Evolutionary conservation across 2,113 vertebrate genomes (phyloP).

Genomic region (Festucalex cinctus): DNA sequence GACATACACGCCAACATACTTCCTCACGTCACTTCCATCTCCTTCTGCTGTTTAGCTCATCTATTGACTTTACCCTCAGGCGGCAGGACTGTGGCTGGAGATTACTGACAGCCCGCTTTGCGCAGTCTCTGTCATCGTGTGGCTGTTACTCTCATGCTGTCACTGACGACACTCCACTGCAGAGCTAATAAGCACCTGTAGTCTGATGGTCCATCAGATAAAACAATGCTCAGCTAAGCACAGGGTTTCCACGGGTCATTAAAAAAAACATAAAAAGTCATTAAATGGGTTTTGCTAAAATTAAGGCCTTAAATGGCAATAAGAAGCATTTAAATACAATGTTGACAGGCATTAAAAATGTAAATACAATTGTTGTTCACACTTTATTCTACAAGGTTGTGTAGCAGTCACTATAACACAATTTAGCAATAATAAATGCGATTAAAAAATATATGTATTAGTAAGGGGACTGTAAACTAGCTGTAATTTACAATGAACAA

Average conservation of each 20-base stretch:
- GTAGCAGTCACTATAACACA: too few species aligned
- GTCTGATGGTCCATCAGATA: constrained; percentile 18
- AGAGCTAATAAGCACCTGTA: constrained; percentile 34
- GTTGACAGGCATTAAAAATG: too few species aligned
- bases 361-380: too few species aligned
- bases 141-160: constrained; percentile 19
- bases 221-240: constrained; percentile 12
- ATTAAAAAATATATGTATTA: too few species aligned
- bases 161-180: constrained; percentile 30
- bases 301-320: too few species aligned
- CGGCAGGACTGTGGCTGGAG: constrained; percentile 63
- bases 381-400: too few species aligned
- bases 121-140: constrained; percentile 43
- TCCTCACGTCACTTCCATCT: constrained; percentile 64
- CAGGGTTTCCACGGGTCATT: background rate
- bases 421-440: too few species aligned
- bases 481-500: too few species aligned
- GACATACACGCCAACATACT: constrained; percentile 62
- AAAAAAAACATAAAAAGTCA: too few species aligned
- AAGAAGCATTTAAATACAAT: too few species aligned
- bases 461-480: too few species aligned
- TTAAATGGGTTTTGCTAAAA: too few species aligned
- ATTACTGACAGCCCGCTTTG: constrained; percentile 65
- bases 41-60: constrained; percentile 63
- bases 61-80: constrained; percentile 69